Evolutionary conservation across 2,797 vertebrate genomes (phyloP), one percentile per base, ranked within the genome.

Genomic region (Dipus sagitta): DNA sequence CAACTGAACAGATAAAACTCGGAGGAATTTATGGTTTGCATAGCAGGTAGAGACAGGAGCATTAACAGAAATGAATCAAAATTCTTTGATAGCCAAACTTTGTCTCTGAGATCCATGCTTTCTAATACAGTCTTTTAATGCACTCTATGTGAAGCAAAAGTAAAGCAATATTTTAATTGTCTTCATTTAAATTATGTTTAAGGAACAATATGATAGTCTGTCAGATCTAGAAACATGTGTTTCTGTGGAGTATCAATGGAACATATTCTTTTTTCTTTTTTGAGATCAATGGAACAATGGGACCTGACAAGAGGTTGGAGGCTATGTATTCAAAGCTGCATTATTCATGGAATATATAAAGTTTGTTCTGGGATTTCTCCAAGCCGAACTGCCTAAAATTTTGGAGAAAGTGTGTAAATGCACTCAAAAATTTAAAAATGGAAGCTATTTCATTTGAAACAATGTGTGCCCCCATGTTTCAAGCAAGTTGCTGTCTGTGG

Each of bases 1-100:
- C 86, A 75, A 32, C 83, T 65, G 65, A 77, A 89, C 67, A 89
- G 58, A 54, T 30, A 74, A 21, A 58, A 92, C 60, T 94, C 30
- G 77, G 47, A 82, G 67, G 93, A 93, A 2, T 21, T 13, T 26
- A 79, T 11, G 9, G 42, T 21, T 95, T 23, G 72, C 1, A 47
- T 4, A 87, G 30, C 70, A 58, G 23, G 26, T 42, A 11, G 30
- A 42, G n/a, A 78, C 30, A 62, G 30, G 26, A 24, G 28, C 4
- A 62, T 88, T 58, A 86, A 32, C 42, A 20, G 28, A 82, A 86
- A 24, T 76, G 62, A 84, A 52, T 67, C 1, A 58, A 72, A 87
- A 23, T 72, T 15, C 17, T 70, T 80, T 77, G 47, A 83, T 30
- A 70, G 5, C 18, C 12, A 77, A 83, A 77, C 18, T 58, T 11